Conservation (phyloP, 1,140 invertebrate species). For the Helicoverpa armigera region DNA sequence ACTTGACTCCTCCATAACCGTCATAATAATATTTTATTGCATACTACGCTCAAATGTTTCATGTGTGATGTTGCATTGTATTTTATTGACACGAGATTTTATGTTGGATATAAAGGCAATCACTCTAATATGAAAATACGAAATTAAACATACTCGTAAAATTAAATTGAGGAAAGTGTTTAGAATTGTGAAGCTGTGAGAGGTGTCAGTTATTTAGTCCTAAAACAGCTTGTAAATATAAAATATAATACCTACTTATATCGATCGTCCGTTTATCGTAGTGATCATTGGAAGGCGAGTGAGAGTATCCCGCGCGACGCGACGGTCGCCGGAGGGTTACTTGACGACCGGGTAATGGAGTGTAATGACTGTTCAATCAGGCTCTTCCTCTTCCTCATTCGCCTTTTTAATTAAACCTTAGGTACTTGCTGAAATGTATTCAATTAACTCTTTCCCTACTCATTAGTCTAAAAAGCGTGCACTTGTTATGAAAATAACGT, state of each 20-base stretch:
- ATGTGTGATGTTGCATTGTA: constrained; percentile 18
- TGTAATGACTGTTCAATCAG: neutral
- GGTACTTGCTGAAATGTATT: no score
- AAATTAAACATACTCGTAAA: neutral
- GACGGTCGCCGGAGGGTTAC: no score
- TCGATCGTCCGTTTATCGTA: constrained; percentile 13
- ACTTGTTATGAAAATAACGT: no score
- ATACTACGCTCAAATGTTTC: constrained; percentile 2
- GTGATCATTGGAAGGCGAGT: neutral
- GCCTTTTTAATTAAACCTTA: no score
- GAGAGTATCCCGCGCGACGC: neutral
- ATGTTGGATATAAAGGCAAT: neutral
- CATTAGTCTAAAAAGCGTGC: no score
- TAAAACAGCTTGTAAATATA: no score
- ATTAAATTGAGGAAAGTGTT: no score
- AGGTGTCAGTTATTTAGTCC: no score
- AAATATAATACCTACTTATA: no score
- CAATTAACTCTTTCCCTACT: no score
- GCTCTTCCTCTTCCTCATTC: neutral
- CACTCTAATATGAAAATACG: neutral
- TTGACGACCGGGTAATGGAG: neutral
- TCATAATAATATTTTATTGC: constrained; percentile 12
- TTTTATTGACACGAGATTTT: constrained; percentile 12
- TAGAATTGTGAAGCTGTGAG: no score
- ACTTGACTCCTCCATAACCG: neutral